Evolutionary conservation across 2,888 invertebrate genomes (phyloP), one percentile per base, ranked within the genome.

Genomic region (Agapostemon virescens): DNA sequence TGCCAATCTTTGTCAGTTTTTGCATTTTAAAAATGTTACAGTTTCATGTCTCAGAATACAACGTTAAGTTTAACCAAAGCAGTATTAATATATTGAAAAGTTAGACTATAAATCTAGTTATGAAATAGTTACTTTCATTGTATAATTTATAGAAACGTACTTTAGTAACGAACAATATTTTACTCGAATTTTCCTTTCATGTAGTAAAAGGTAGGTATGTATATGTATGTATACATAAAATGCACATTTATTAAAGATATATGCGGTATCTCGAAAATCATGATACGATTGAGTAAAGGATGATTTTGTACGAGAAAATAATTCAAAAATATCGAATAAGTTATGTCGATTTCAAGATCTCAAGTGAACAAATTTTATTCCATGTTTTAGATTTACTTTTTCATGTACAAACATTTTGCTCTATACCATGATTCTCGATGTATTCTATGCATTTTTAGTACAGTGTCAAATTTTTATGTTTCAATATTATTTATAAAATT

Each of bases 21-120:
- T 81, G 74, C 23, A 70, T 64, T 81, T 75, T 13, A 69, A 69
- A 68, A 23, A 68, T 64, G 23, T 58, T 71, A 63, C 30, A 52
- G 15, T 30, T 74, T 30, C 30, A 42, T 52, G 33, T 67, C 49
- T 74, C 55, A 15, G 20, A 71, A 63, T 63, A 45, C 55, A 30
- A 61, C 26, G 15, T 26, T 75, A 81, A 75, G 58, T 75, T 81
- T 49, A 72, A 38, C 68, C 49, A n/a, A 40, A 72, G 36, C 81
- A 81, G 81, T 81, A 81, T 81, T 81, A 70, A 64, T 81, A 70
- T 55, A 75, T 64, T 75, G 71, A 30, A 75, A 64, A 45, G 26
- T 17, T 72, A 81, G 20, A 74, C 64, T 75, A 38, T 68, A 81
- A 75, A 58, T 70, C 49, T 74, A 79, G 38, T 38, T 68, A 36